Conservation (phyloP, 2,888 invertebrate genomes). For the Lymantria monacha region DNA sequence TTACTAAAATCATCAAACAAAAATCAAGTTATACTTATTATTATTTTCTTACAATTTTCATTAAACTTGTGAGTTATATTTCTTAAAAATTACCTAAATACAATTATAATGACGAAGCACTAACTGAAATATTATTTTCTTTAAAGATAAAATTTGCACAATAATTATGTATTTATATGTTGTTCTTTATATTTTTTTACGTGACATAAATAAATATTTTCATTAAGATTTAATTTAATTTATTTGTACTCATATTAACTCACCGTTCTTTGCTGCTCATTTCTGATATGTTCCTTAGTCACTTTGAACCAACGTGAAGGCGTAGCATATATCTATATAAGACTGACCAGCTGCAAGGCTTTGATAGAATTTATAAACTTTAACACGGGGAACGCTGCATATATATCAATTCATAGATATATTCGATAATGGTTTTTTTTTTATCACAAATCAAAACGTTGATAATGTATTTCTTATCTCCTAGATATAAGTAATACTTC, state of each 20-base stretch:
- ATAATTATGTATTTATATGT: too few relatives aligned
- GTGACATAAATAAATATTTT: neutral
- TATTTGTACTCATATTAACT: slow-evolving; percentile 6
- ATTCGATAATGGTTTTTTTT: slow-evolving; percentile 32
- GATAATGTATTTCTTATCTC: slow-evolving; percentile 32
- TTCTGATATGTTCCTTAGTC: slow-evolving; percentile 10
- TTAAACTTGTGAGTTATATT: too few relatives aligned
- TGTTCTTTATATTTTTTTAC: too few relatives aligned
- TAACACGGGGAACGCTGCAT: slow-evolving; percentile 15
- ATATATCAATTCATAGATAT: slow-evolving; percentile 25
- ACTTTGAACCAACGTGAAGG: slow-evolving; percentile 1
- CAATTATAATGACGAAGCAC: too few relatives aligned
- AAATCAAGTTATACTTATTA: too few relatives aligned
- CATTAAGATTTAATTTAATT: neutral
- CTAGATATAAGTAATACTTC: slow-evolving; percentile 18
- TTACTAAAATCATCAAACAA: too few relatives aligned
- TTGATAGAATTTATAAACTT: slow-evolving; percentile 20
- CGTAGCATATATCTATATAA: slow-evolving; percentile 6
- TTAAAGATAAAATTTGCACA: too few relatives aligned
- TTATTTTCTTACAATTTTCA: too few relatives aligned
- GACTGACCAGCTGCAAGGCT: slow-evolving; percentile 17
- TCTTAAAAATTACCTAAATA: too few relatives aligned
- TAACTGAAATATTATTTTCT: too few relatives aligned
- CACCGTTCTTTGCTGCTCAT: slow-evolving; percentile 24
- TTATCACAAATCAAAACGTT: slow-evolving; percentile 36